Base-by-base conservation (phyloP, 2,888 invertebrate genomes). In the Himalopsyche japonica region DNA sequence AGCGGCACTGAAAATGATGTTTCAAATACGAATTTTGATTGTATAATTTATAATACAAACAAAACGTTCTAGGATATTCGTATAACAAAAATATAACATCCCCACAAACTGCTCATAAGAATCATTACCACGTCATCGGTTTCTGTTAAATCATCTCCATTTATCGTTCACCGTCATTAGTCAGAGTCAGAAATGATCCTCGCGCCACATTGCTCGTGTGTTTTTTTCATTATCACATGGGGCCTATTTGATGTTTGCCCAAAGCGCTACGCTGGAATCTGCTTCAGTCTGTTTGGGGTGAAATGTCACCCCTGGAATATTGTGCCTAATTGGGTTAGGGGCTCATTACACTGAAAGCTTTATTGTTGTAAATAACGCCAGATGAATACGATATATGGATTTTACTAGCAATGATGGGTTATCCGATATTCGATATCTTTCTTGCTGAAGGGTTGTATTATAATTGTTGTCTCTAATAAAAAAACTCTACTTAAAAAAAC, bases 321-420 rank as follows among this genome's bases (percentile, higher is more conserved):
- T 76, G 76, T 48, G 43, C 84, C 84, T 87, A 86, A 87, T 87
- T 87, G 87, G 84, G 87, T 87, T 87, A 86, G 82, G 83, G 84
- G 83, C 87, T 87, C 87, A 87, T 87, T 87, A 87, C 83, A 81
- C 76, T 85, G 86, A 87, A 85, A 87, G 87, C 87, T 85, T 86
- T 85, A 87, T 87, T 86, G 87, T 83, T 85, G 84, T 87, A 87
- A 87, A 87, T 87, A 87, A 83, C 85, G 64, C 49, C 82, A 81
- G 79, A 79, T 79, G 84, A 84, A 85, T 86, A 70, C 70, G 82
- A 79, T 80, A 82, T 83, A 82, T 81, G 83, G 82, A 77, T 84
- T 64, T 77, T 80, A 80, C 49, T 27, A 27, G 78, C 84, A 80
- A 84, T 86, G 85, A 86, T 86, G 84, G 70, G 24, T 70, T 20